Evolutionary conservation across 2,888 invertebrate genomes (phyloP), one percentile per base, ranked within the genome.

Genomic region (Drepana falcataria): DNA sequence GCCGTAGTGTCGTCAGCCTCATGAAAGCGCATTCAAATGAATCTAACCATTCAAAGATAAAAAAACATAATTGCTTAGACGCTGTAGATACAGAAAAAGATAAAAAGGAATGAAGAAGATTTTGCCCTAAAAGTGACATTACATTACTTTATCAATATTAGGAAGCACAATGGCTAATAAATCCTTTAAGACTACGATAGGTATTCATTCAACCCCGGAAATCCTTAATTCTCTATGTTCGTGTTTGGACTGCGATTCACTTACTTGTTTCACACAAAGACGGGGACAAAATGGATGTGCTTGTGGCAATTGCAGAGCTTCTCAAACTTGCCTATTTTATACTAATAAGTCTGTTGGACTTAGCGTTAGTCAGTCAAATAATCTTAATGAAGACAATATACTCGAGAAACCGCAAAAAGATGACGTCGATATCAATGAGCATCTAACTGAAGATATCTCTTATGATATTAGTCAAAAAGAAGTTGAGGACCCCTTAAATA

Each of bases 191-290:
- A 9, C 9, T 4, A 9, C 44, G 44, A 44, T 44, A 9, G 44
- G 44, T 44, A 44, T 44, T 9, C 49, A 55, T 53, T 48, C 35
- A 35, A 21, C 57, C 7, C 48, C 34, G 6, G 49, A 54, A 40
- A 33, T 54, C 5, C n/a, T 64, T 2, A 57, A 59, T 3, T 67
- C 66, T 0, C 52, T 57, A 47, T 83, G 83, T 54, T 83, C 86
- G 0, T 85, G 86, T 55, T 53, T 61, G 3, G 55, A 71, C 21
- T 84, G 83, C 48, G 73, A 81, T 49, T 73, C 77, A 1, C 34
- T 61, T 5, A 52, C 51, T 33, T 82, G 80, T 55, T 75, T 75
- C 51, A 55, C 59, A 3, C 69, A 69, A 55, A 70, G 72, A 61
- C 59, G 63, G 21, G 54, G 55, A n/a, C 59, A 48, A 35, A 44